Conservation (phyloP, 1,140 invertebrate species). For the Druon quercuslanigerum region DNA sequence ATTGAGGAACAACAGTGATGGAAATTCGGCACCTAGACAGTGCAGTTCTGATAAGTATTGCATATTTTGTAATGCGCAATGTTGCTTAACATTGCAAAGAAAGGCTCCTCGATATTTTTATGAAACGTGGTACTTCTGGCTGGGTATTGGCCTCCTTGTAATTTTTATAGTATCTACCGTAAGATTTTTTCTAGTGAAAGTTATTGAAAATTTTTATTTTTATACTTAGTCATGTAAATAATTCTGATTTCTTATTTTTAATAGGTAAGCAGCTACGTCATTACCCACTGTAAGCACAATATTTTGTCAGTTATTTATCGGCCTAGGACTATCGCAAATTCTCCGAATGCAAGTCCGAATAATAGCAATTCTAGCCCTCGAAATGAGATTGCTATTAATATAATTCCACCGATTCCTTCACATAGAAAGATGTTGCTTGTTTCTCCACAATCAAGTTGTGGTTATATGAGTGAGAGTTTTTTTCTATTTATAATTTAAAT, state of each 20-base stretch:
- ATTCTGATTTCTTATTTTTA: neutral
- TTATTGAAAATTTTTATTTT: neutral
- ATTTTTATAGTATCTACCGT: slow-evolving; percentile 64
- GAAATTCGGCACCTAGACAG: slow-evolving; percentile 38
- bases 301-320: slow-evolving; percentile 39
- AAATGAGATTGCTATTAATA: slow-evolving; percentile 67
- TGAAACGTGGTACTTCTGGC: slow-evolving; percentile 70
- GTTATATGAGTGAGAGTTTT: slow-evolving; percentile 61
- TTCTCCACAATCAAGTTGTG: slow-evolving; percentile 56
- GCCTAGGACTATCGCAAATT: neutral
- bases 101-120: slow-evolving; percentile 64
- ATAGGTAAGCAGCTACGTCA: slow-evolving; percentile 64
- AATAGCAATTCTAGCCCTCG: slow-evolving; percentile 14
- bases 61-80: slow-evolving; percentile 62
- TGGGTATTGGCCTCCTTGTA: slow-evolving; percentile 62
- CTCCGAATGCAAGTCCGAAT: neutral
- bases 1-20: slow-evolving; percentile 41
- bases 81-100: slow-evolving; percentile 61
- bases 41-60: slow-evolving; percentile 59
- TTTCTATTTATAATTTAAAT: neutral
- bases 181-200: slow-evolving; percentile 33
- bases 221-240: neutral
- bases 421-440: slow-evolving; percentile 65
- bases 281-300: slow-evolving; percentile 64
- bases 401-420: slow-evolving; percentile 61